Conservation (phyloP, 2,113 vertebrate genomes). For the Otis tarda region DNA sequence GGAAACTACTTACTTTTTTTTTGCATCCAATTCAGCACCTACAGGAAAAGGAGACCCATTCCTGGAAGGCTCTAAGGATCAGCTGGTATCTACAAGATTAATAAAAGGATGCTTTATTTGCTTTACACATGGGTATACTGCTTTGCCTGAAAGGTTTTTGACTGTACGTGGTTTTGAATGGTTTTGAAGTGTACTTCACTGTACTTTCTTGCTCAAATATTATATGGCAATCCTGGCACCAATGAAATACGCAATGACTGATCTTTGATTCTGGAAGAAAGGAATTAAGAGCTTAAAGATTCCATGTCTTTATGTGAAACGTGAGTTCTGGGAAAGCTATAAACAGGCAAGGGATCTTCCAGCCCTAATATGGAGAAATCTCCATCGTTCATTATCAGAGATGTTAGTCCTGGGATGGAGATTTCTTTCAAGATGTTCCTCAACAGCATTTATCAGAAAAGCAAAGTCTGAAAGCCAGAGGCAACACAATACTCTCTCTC, state of each 20-base stretch:
- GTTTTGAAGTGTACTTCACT: not conserved
- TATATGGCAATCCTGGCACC: not conserved
- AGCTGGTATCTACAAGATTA: not conserved
- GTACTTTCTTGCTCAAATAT: not conserved
- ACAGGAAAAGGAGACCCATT: not conserved
- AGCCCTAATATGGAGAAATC: not conserved
- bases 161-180: not conserved
- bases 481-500: not conserved
- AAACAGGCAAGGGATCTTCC: not conserved
- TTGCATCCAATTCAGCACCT: not conserved
- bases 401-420: fast-evolving
- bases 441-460: not conserved
- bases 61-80: not conserved
- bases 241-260: not conserved
- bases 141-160: not conserved
- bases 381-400: not conserved
- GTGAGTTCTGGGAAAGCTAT: not conserved
- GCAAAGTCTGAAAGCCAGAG: not conserved
- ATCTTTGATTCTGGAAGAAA: not conserved
- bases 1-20: not conserved
- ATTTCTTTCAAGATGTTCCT: not conserved
- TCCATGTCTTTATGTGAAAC: not conserved
- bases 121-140: not conserved
- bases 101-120: not conserved
- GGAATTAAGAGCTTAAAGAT: not conserved